These are phyloP conservation scores for Dunckerocampus dactyliophorus DNA, from an alignment of 2,113 vertebrate genomes.

Conservation along the genomic window DNA sequence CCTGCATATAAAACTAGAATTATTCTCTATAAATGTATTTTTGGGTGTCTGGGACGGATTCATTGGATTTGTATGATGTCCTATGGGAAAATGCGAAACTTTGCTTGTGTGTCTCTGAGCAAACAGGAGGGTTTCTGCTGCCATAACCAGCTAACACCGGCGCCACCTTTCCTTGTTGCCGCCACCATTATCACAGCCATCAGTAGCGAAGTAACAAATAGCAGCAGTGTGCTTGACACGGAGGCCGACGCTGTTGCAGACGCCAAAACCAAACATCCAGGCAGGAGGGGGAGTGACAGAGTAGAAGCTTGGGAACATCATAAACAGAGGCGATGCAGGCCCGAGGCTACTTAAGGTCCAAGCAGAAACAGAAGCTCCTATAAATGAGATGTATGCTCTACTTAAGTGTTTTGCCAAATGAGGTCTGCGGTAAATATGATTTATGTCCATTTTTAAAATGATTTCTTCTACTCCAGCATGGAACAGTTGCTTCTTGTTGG, in stretches of 20 bases:
- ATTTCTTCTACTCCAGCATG: not conserved
- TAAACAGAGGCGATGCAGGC: not conserved
- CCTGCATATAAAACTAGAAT: too few relatives aligned
- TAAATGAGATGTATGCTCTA: slow-evolving; percentile 2
- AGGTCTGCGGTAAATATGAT: slow-evolving; percentile 1
- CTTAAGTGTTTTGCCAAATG: slow-evolving; percentile 1
- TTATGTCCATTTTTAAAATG: not conserved
- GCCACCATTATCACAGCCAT: slow-evolving; percentile 64
- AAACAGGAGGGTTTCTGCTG: slow-evolving; percentile 64
- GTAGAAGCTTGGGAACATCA: not conserved
- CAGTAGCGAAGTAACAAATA: slow-evolving; percentile 56
- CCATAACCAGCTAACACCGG: slow-evolving; percentile 50
- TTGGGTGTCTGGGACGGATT: too few relatives aligned
- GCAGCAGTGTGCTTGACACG: slow-evolving; percentile 50
- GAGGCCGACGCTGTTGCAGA: slow-evolving; percentile 1
- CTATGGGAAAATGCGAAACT: too few relatives aligned
- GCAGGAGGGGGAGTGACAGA: not conserved
- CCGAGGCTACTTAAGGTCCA: not conserved
- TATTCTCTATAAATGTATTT: too few relatives aligned
- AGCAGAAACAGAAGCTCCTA: not conserved
- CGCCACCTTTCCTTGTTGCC: slow-evolving; percentile 53
- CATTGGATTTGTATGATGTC: too few relatives aligned
- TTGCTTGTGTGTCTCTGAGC: slow-evolving; percentile 35
- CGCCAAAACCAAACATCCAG: slow-evolving; percentile 45
- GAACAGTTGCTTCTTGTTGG: not conserved